phyloP scores from a whole-genome alignment of 2,113 vertebrate species.

The Kobus ellipsiprymnus region DNA sequence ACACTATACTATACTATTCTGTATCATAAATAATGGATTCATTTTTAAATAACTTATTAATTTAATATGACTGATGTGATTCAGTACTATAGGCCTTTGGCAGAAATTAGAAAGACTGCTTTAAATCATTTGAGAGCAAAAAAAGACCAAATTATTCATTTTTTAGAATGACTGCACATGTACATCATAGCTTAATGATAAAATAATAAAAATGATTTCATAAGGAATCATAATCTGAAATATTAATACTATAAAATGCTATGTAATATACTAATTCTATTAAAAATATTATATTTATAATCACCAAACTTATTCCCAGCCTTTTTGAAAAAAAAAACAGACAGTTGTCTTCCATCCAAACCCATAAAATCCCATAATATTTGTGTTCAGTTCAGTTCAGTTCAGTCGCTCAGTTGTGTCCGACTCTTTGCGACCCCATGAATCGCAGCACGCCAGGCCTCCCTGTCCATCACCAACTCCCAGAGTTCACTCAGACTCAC shows the following conservation, averaged over 20 bases:
- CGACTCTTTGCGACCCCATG: too few relatives aligned
- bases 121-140: conserved; percentile 11
- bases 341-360: not conserved
- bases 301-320: not conserved
- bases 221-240: not conserved
- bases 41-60: not conserved
- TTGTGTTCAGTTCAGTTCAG: not conserved
- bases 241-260: conserved; percentile 5
- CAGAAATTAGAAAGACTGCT: conserved; percentile 23
- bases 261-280: not conserved
- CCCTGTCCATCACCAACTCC: too few relatives aligned
- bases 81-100: not conserved
- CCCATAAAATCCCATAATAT: not conserved
- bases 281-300: conserved; percentile 11
- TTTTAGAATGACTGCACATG: not conserved
- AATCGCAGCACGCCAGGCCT: too few relatives aligned
- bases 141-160: not conserved
- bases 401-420: too few relatives aligned
- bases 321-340: not conserved
- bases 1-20: not conserved
- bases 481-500: too few relatives aligned
- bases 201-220: conserved; percentile 8
- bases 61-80: not conserved
- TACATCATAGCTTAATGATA: not conserved
- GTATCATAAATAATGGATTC: not conserved